phyloP scores from a whole-genome alignment of 2,888 invertebrate species.

The Leptura quadrifasciata region DNA sequence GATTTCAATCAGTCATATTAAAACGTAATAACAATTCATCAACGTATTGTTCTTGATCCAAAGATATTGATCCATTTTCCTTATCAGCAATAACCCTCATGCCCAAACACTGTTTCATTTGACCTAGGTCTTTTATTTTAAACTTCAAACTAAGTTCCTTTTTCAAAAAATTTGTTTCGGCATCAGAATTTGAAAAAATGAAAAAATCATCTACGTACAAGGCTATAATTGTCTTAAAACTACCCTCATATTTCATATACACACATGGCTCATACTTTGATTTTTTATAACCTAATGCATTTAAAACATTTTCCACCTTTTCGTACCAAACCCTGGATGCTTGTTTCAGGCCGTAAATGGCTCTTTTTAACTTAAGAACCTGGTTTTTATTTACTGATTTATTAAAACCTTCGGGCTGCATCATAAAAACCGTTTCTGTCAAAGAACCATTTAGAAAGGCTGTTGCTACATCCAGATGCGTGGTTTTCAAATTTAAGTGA shows the following conservation, averaged over 20 bases:
- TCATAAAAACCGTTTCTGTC: no score
- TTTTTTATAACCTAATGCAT: constrained; percentile 26
- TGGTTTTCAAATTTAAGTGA: no score
- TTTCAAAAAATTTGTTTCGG: constrained; percentile 45
- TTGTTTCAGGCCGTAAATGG: constrained; percentile 48
- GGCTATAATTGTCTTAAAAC: constrained; percentile 49
- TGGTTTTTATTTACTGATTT: constrained; percentile 13
- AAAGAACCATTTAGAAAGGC: no score
- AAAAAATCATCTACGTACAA: constrained; percentile 59
- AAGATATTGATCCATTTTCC: constrained; percentile 40
- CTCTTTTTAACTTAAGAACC: constrained; percentile 31
- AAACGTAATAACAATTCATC: no score
- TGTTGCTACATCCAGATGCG: no score
- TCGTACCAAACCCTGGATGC: constrained; percentile 46
- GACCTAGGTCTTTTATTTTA: constrained; percentile 41
- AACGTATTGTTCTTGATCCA: no score
- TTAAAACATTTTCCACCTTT: no score
- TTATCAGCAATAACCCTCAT: constrained; percentile 47
- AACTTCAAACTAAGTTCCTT: no score
- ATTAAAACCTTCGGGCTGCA: constrained; percentile 16
- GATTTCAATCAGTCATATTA: no score
- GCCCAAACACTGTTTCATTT: constrained; percentile 48
- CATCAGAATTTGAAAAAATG: constrained; percentile 53
- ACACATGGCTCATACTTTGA: constrained; percentile 46
- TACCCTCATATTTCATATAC: background rate